phyloP scores from a whole-genome alignment of 2,888 invertebrate genomes.

The Drosophila austrosaltans region DNA sequence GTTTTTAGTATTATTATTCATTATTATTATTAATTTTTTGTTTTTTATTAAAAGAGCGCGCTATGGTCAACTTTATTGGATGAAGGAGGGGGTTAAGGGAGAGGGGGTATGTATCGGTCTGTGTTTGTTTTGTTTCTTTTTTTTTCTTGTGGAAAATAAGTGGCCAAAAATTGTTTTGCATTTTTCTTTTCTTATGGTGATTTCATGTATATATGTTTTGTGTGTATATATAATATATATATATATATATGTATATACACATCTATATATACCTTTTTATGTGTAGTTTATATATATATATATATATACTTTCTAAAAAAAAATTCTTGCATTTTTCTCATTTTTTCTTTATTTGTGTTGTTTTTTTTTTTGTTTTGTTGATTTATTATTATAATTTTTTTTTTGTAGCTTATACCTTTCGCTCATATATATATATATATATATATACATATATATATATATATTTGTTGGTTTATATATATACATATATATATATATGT shows the following conservation, averaged over 20 bases:
- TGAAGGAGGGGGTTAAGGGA: not conserved
- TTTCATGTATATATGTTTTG: conserved; percentile 35
- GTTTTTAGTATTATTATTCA: conserved; percentile 53
- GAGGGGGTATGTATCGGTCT: conserved; percentile 4
- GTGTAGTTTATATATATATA: conserved; percentile 9
- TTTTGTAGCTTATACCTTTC: conserved; percentile 35
- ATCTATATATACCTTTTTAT: conserved; percentile 17
- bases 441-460: conserved; percentile 36
- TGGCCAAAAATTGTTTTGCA: conserved; percentile 51
- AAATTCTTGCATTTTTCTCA: conserved; percentile 6
- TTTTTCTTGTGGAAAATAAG: conserved; percentile 51
- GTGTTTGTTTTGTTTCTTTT: conserved; percentile 1
- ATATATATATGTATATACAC: conserved; percentile 14
- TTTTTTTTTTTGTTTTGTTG: not conserved
- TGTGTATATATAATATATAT: conserved; percentile 24
- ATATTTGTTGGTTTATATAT: conserved; percentile 4
- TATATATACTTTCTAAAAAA: conserved; percentile 23
- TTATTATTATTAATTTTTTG: conserved; percentile 34
- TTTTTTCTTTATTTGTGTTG: not conserved
- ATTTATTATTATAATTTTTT: conserved; percentile 30
- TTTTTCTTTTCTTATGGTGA: conserved; percentile 21
- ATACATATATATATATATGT: conserved; percentile 51
- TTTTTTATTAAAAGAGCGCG: conserved; percentile 52
- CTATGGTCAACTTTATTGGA: conserved; percentile 62
- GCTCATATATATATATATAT: conserved; percentile 38